Evolutionary conservation across 1,140 invertebrate species (phyloP), one percentile per base, ranked within the genome.

Genomic region (Notospermus geniculatus): DNA sequence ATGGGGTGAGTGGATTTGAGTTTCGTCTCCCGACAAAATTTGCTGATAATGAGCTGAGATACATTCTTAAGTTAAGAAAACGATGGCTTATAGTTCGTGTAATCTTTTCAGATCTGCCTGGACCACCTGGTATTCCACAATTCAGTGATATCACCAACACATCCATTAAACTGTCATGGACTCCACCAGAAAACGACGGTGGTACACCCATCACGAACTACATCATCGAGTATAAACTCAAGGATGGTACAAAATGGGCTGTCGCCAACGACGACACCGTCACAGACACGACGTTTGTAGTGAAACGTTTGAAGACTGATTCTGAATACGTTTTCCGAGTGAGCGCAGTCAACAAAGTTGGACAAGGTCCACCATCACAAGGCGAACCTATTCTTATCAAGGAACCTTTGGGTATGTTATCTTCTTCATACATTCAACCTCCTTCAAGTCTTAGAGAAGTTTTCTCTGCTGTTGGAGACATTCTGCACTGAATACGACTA

Each of bases 311-410:
- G n/a, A 87, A 89, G 54, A 92, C 95, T 54, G 71, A 67, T 46
- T 93, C 95, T 74, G 93, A 97, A 80, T 98, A 98, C 73, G 85
- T 95, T 70, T 98, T 98, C 85, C 86, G 95, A 64, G 89, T 98
- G 2, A 90, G 92, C 85, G 96, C 96, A 9, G 93, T 92, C 22
- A 99, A 99, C 81, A 93, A 97, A 54, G 97, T 97, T 73, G 96
- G 96, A 28, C 91, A 92, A 81, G 93, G 95, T 73, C 88, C 91
- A 57, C 90, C 94, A 9, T 92, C 77, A 91, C 92, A 28, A 82
- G 9, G 19, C 19, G 85, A 86, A 17, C 88, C 93, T 17, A 88
- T 94, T 5, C 82, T 91, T 28, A 92, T 92, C 0, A 97, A 97
- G 81, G 92, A 91, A 81, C 94, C 93, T 60, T 97, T 93, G 80